Evolutionary conservation across 2,797 vertebrate species (phyloP), one percentile per base, ranked within the genome.

Genomic region (Neosilurus hyrtlii): DNA sequence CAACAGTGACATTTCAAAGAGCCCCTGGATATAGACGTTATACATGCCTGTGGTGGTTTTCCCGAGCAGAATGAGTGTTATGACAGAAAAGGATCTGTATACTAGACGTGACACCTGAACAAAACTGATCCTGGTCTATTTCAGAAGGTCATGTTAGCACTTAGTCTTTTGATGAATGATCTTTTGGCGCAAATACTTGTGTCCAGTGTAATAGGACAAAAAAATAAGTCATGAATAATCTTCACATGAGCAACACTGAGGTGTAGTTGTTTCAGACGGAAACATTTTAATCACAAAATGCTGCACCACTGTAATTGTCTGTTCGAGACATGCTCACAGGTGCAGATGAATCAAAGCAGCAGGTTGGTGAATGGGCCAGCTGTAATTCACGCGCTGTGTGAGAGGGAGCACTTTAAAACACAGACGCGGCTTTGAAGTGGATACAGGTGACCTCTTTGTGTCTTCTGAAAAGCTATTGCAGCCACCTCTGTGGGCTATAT

Each of bases 1-100:
- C 90, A 91, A 90, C 90, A 89, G 91, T 93, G 92, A 90, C 92
- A 93, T 94, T 94, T 94, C 90, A 94, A 93, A 94, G 93, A 92
- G 93, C 91, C 91, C 92, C 91, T 91, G 11, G 26, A 89, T 93
- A 92, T 90, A 66, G 67, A 82, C 84, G 92, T 91, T 1, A 30
- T 30, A 30, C 30, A 92, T 92, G 91, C 91, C 89, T 88, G 88
- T 89, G 90, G 91, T 92, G 87, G 89, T 90, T 93, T 90, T 86
- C 89, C 84, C 85, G 85, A 91, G 91, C 89, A 85, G 90, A 90
- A 88, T 89, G 88, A 91, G 90, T 90, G 91, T 91, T 91, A 88
- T 92, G 91, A 91, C 85, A 90, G 87, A 88, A 89, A 87, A 90
- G 89, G 87, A 91, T 90, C 89, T 89, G 89, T 91, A 92, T 92